These are phyloP conservation scores for Actinostola sp. DNA, from an alignment of 92 coral and sea anemone species.

Conservation along the genomic window DNA sequence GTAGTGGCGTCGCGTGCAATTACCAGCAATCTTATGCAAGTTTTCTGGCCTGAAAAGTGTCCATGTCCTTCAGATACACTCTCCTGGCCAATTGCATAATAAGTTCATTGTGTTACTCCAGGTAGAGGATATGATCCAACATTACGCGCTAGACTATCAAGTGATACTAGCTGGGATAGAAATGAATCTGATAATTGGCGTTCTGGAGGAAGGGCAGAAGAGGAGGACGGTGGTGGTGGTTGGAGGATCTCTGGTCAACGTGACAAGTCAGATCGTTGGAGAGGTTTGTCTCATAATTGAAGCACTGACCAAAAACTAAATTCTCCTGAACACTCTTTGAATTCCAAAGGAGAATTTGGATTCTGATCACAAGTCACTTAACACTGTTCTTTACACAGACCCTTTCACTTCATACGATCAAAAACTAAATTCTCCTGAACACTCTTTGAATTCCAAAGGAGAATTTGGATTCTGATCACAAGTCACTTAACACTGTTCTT, in stretches of 20 bases:
- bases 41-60: too few relatives aligned
- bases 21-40: too few relatives aligned
- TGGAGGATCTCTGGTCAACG: constrained; percentile 94
- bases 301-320: background rate
- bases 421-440: too few relatives aligned
- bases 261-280: constrained; percentile 88
- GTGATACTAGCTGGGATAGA: constrained; percentile 89
- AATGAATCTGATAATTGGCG: constrained; percentile 85
- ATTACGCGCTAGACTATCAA: constrained; percentile 76
- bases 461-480: too few relatives aligned
- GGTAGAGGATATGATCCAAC: constrained; percentile 91
- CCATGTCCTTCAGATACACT: background rate
- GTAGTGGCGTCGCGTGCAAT: too few relatives aligned
- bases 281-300: constrained; percentile 55
- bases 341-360: too few relatives aligned
- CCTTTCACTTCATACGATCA: too few relatives aligned
- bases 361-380: too few relatives aligned
- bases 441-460: too few relatives aligned
- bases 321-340: background rate
- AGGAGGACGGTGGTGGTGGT: constrained; percentile 90
- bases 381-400: too few relatives aligned
- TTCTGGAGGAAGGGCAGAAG: constrained; percentile 53
- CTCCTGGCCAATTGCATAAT: too few relatives aligned
- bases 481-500: too few relatives aligned
- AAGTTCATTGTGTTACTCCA: constrained; percentile 41